Conservation (phyloP, 1,140 invertebrate species). For the Caenorhabditis latens region DNA sequence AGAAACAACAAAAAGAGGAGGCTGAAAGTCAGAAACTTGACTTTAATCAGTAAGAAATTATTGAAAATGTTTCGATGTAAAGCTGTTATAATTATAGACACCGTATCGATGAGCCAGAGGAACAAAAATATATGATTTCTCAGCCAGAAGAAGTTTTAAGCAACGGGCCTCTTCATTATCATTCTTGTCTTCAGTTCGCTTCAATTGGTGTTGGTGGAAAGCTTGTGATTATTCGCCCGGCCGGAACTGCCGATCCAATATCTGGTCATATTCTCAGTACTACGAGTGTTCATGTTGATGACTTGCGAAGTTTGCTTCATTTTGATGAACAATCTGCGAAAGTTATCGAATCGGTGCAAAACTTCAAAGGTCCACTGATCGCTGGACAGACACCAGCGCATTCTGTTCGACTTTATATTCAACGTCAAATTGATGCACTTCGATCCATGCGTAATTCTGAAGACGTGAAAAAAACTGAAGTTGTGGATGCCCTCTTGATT, state of each 20-base stretch:
- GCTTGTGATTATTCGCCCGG: background rate
- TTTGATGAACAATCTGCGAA: slow-evolving; percentile 43
- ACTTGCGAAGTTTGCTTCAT: background rate
- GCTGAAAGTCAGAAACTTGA: slow-evolving; percentile 60
- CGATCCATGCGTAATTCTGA: slow-evolving; percentile 1
- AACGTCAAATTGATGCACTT: slow-evolving; percentile 58
- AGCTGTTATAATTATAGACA: background rate
- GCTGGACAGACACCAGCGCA: slow-evolving; percentile 53
- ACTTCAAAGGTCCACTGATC: slow-evolving; percentile 58
- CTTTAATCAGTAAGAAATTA: slow-evolving; percentile 14
- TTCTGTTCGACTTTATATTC: slow-evolving; percentile 57
- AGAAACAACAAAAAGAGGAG: slow-evolving; percentile 54
- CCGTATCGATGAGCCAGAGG: background rate
- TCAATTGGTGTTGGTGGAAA: slow-evolving; percentile 30
- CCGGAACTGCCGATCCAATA: background rate
- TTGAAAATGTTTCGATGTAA: background rate
- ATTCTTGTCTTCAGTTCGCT: slow-evolving; percentile 44
- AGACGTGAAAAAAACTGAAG: slow-evolving; percentile 54
- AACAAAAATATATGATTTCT: background rate
- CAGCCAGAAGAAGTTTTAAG: slow-evolving; percentile 43
- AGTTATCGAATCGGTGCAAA: slow-evolving; percentile 36
- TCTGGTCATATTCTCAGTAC: slow-evolving; percentile 14
- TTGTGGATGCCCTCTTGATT: slow-evolving; percentile 53
- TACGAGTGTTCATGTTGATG: slow-evolving; percentile 36
- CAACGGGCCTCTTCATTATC: slow-evolving; percentile 44